Base-by-base conservation (phyloP, 2,888 invertebrate genomes). In the Zonitis immaculata region DNA sequence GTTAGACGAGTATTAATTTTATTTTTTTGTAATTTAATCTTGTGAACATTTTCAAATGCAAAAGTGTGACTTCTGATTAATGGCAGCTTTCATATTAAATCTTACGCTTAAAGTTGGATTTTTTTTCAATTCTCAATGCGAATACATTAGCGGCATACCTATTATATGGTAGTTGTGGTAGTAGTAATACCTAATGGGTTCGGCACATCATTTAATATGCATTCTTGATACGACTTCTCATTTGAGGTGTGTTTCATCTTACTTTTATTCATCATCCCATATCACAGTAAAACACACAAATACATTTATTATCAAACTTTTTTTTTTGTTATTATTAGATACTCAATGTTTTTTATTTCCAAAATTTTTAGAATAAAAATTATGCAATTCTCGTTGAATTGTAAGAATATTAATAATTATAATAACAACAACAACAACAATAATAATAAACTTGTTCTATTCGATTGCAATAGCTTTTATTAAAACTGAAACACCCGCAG, bases 401-500 rank as follows among this genome's bases (percentile, higher is more conserved):
- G 55, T n/a, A n/a, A 51, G 51, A 52, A 52, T 55, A 55, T 55
- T 55, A 55, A 51, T 32, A 32, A 32, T 32, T 32, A 32, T 49
- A 52, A 49, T 49, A 43, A 46, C 45, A 49, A n/a, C n/a, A n/a
- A n/a, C n/a, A n/a, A n/a, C n/a, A n/a, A n/a, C n/a, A n/a, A n/a
- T n/a, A n/a, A n/a, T n/a, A n/a, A 51, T 57, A 57, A 53, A 57
- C 53, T 53, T 57, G 53, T 57, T 57, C 47, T 44, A 57, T 57
- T 45, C 39, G 35, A 42, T 51, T 54, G 51, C 49, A 57, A 32
- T 32, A 32, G 51, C 49, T 50, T 32, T 32, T 32, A 32, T 48
- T 46, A 52, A 54, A 47, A 58, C 52, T 51, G 54, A 58, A 61
- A 58, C 55, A 57, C 65, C 65, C 56, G 61, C 59, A 54, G 65